Conservation (phyloP, 2,888 invertebrate species). For the Eurytoma adleriae region DNA sequence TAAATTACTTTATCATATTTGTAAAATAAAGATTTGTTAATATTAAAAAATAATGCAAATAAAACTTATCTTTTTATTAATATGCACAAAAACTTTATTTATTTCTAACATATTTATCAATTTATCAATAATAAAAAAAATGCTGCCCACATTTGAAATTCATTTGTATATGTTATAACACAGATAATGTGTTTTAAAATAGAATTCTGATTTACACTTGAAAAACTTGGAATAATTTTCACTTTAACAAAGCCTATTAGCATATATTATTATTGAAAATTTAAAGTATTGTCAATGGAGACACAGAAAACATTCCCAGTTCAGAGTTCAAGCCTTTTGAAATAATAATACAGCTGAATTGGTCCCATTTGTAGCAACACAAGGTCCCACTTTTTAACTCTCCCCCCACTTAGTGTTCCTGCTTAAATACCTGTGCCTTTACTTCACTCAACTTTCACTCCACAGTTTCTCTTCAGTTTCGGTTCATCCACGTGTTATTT, state of each 20-base stretch:
- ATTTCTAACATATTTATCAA: not conserved
- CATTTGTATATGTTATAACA: not conserved
- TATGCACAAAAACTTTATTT: conserved; percentile 15
- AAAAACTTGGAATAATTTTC: conserved; percentile 34
- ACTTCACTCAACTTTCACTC: conserved; percentile 53
- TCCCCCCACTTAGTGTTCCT: conserved; percentile 37
- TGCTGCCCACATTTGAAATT: not conserved
- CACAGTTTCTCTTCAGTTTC: conserved; percentile 48
- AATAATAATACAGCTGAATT: conserved; percentile 7
- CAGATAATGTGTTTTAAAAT: conserved; percentile 11
- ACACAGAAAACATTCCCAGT: conserved; percentile 10
- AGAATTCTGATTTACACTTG: conserved; percentile 15
- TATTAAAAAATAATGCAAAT: conserved; percentile 50
- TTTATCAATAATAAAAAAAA: conserved; percentile 5
- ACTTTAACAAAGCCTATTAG: conserved; percentile 29
- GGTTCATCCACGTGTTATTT: conserved; percentile 11
- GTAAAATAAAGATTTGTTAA: conserved; percentile 3
- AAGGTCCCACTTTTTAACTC: conserved; percentile 49
- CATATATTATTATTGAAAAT: conserved; percentile 41
- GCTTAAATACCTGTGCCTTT: conserved; percentile 40
- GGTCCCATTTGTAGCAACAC: conserved; percentile 33
- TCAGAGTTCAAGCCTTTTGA: conserved; percentile 37
- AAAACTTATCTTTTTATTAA: conserved; percentile 12
- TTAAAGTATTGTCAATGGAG: conserved; percentile 46
- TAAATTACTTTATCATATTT: not conserved